Evolutionary conservation across 2,888 invertebrate species (phyloP).

Genomic region (Coleophora deauratella): DNA sequence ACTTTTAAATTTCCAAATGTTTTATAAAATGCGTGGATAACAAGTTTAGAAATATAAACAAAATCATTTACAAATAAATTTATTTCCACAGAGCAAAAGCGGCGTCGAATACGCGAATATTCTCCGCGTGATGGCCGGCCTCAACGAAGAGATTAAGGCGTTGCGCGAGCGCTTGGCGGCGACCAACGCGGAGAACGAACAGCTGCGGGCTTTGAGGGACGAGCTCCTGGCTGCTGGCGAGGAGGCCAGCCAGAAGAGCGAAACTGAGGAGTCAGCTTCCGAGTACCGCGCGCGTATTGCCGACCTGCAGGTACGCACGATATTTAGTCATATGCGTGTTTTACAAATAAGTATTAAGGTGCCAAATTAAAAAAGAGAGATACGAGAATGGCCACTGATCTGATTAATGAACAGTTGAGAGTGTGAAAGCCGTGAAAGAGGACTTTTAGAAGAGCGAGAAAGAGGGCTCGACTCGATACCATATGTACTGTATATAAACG

Average conservation of each 20-base stretch:
- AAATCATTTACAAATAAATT: not conserved
- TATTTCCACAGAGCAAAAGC: constrained; percentile 39
- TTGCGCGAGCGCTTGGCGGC: constrained; percentile 46
- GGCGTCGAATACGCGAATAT: constrained; percentile 62
- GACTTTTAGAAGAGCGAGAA: too few species aligned
- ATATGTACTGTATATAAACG: too few species aligned
- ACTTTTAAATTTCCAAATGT: too few species aligned
- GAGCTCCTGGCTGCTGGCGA: constrained; percentile 50
- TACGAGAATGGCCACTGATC: too few species aligned
- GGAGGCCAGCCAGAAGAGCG: constrained; percentile 3
- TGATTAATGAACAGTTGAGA: too few species aligned
- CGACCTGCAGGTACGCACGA: constrained; percentile 39
- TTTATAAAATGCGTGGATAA: too few species aligned
- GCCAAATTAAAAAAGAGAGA: too few species aligned
- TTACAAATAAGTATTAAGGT: too few species aligned
- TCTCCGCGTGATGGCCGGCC: constrained; percentile 59
- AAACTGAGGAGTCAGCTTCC: constrained; percentile 15
- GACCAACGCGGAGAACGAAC: constrained; percentile 41
- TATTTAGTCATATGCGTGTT: too few species aligned
- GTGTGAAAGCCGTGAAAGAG: too few species aligned
- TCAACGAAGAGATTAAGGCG: constrained; percentile 63
- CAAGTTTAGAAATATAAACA: not conserved
- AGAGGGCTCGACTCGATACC: too few species aligned
- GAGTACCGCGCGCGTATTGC: constrained; percentile 41
- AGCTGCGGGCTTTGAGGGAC: constrained; percentile 50